Conservation (phyloP, 1,140 invertebrate genomes). For the Delia radicum region DNA sequence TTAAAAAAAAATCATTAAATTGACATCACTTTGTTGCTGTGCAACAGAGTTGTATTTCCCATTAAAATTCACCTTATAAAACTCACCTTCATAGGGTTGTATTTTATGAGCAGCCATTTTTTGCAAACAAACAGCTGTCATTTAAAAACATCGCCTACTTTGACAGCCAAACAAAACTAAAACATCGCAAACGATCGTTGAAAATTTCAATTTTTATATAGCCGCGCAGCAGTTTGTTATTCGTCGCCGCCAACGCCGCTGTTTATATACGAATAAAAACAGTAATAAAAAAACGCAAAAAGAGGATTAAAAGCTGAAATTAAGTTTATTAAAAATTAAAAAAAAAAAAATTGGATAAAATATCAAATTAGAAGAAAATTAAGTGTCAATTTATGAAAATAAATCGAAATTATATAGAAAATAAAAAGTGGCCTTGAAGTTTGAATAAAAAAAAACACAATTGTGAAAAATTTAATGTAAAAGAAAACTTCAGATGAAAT, state of each 20-base stretch:
- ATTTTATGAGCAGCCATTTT: background rate
- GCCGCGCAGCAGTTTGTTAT: conserved; percentile 23
- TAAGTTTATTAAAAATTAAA: background rate
- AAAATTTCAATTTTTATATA: conserved; percentile 11
- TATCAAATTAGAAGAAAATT: background rate
- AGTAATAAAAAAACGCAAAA: background rate
- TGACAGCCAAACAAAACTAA: conserved; percentile 6
- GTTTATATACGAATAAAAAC: background rate
- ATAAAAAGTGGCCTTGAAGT: background rate
- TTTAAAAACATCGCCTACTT: background rate
- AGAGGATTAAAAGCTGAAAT: background rate
- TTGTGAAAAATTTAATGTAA: background rate
- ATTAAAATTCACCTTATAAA: too few relatives aligned
- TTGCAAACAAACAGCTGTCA: background rate
- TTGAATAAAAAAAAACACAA: background rate
- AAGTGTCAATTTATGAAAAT: background rate
- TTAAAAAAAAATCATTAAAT: too few relatives aligned
- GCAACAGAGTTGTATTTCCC: too few relatives aligned
- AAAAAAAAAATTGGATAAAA: background rate
- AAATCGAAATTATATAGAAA: background rate
- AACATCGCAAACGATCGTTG: conserved; percentile 25
- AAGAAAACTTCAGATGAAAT: background rate
- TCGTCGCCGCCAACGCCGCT: conserved; percentile 23
- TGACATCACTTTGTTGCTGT: too few relatives aligned
- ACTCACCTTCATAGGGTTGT: background rate